A percentile compares a stretch with the other conserved stretches of the same genome.
Evolutionary conservation across 2,888 invertebrate species (phyloP).

Genomic region (Stratiomys singularior): DNA sequence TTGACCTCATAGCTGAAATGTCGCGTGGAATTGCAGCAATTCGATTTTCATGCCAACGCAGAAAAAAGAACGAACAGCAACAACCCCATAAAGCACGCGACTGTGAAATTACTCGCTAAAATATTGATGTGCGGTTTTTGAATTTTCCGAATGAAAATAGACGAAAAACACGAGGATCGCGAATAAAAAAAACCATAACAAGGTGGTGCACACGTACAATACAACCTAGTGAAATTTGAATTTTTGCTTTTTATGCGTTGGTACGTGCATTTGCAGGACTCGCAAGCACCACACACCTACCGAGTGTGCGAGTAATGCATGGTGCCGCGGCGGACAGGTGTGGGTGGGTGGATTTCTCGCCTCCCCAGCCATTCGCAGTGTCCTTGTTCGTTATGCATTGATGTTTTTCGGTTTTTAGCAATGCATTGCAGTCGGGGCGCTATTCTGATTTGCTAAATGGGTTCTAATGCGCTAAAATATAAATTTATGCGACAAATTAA

Average conservation of each 20-base stretch:
- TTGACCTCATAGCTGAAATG: slow-evolving; percentile 30
- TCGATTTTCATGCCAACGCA: slow-evolving; percentile 43
- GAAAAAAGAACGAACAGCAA: slow-evolving; percentile 18
- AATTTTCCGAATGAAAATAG: slow-evolving; percentile 47
- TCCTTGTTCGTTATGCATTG: not conserved
- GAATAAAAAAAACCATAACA: slow-evolving; percentile 10
- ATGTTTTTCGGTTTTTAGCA: slow-evolving; percentile 45
- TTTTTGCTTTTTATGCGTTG: slow-evolving; percentile 21
- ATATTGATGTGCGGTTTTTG: slow-evolving; percentile 52
- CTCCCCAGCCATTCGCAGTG: not conserved
- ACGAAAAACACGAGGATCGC: slow-evolving; percentile 30
- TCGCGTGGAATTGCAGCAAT: slow-evolving; percentile 50
- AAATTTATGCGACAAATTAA: slow-evolving; percentile 46
- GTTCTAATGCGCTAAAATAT: slow-evolving; percentile 45
- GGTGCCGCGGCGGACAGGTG: too few species aligned
- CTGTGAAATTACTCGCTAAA: slow-evolving; percentile 52
- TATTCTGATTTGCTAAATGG: slow-evolving; percentile 45
- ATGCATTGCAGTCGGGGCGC: slow-evolving; percentile 33
- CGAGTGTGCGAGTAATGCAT: not conserved
- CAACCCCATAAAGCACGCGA: slow-evolving; percentile 51
- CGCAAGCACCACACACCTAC: not conserved
- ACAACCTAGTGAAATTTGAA: slow-evolving; percentile 34
- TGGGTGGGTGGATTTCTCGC: not conserved
- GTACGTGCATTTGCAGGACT: not conserved
- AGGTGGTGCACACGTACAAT: not conserved